Base-by-base conservation (phyloP, 2,113 vertebrate genomes). In the Hemicordylus capensis region DNA sequence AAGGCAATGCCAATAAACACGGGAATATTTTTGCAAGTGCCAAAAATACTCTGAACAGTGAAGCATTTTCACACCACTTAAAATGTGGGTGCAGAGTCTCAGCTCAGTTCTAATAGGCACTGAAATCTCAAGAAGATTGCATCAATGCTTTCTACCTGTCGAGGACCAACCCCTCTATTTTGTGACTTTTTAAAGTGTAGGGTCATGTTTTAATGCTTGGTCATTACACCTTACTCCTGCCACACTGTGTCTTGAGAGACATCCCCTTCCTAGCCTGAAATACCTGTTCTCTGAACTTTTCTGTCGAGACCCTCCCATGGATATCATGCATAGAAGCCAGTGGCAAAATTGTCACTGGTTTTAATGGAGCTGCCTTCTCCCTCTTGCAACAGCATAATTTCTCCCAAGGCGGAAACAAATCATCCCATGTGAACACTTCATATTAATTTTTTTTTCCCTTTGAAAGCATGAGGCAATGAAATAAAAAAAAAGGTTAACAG, bases 401-500 rank as follows among this genome's bases (percentile, higher is more conserved):
- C 22, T 86, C 51, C 56, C 7, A 14, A 42, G n/a, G 69, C 78
- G 28, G 74, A 76, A 72, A 59, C 31, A 54, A 84, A 86, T 81
- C 39, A 70, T 31, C 56, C 22, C 20, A 22, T 63, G 54, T 82
- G 37, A 10, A 28, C 4, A 1, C n/a, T 86, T 76, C 20, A 26
- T 66, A 39, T 83, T 83, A 83, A 61, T 4, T 63, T 31, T 69
- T 78, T 51, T 4, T 12, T 12, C 89, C 46, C 74, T 11, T 31
- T 31, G 44, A 77, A 91, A 83, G 66, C 5, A 4, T 0, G 3
- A 78, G 70, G 46, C 37, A 82, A 31, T 34, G 72, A 85, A 89
- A 92, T 14, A 51, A 31, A 28, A 79, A 20, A 42, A 80, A 85
- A 51, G 3, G 2, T 81, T 76, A 70, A 89, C 74, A 84, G 74